Base-by-base conservation (phyloP, 1,140 invertebrate species). In the Pentalonia nigronervosa region DNA sequence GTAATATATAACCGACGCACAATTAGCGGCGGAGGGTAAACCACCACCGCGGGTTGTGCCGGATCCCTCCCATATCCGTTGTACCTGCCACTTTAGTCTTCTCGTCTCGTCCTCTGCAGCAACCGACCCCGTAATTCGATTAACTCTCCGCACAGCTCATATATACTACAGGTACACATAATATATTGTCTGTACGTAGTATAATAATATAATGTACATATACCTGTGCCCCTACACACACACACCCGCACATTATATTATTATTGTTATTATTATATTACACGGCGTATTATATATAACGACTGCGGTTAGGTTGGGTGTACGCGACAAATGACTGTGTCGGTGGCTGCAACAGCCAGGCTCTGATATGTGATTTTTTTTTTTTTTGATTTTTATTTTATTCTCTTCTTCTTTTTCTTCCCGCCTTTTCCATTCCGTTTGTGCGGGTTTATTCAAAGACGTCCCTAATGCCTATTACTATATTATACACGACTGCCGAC, bases 251-350 rank as follows among this genome's bases (percentile, higher is more conserved):
- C 84, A 30, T 86, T 84, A 36, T 84, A 30, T 45, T 84, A 47
- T 84, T 84, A 84, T 84, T 41, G 45, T 87, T 87, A 87, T 87
- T 87, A 87, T 88, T 47, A 48, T 48, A 87, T 87, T 87, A 84
- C 36, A 84, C 34, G 76, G 76, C n/a, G 17, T 83, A 83, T 83
- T 36, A 83, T 83, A 20, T 81, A 81, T 36, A 36, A 83, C 7
- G 76, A 83, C 60, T n/a, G 60, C 14, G 76, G 34, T 34, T 8
- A 8, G 34, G 76, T 34, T 83, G 34, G n/a, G 21, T 34, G 76
- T 83, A 36, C 34, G 17, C 34, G 76, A 83, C 30, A 30, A 34
- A 76, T 76, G n/a, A 76, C 60, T n/a, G n/a, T 11, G 25, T 76
- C 60, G 60, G 60, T 76, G 41, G 86, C 41, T 41, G 41, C 86